A percentile compares a stretch with the other conserved stretches of the same genome.
Evolutionary conservation across 35 echinoderm and acorn worm genomes (phyloP).

Genomic region (Ophioderma brevispina): DNA sequence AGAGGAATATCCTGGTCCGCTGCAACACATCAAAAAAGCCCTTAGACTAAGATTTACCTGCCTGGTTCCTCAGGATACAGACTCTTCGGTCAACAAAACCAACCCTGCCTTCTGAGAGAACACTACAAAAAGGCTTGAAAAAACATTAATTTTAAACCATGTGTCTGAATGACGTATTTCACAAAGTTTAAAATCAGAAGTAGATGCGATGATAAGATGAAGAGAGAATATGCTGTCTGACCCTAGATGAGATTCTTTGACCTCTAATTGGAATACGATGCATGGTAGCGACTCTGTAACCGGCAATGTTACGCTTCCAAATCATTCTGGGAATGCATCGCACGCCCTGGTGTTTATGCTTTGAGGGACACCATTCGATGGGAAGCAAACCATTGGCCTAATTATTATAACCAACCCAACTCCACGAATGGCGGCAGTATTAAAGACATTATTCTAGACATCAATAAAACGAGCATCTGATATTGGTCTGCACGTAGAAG

Average conservation of each 20-base stretch:
- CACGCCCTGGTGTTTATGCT: conserved; percentile 58
- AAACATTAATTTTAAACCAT: not conserved
- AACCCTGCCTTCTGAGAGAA: not conserved
- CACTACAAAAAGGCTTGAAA: not conserved
- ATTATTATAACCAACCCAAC: conserved; percentile 29
- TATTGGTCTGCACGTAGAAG: conserved; percentile 27
- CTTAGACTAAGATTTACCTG: too few species aligned
- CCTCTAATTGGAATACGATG: conserved; percentile 44
- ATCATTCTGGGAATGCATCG: conserved; percentile 15
- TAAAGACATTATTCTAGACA: conserved; percentile 5
- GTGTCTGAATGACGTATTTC: not conserved
- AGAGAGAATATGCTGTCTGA: conserved; percentile 38
- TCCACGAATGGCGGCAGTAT: not conserved
- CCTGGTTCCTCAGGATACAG: too few species aligned
- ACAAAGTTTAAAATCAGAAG: not conserved
- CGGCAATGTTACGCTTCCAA: conserved; percentile 16
- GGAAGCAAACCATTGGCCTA: conserved; percentile 34
- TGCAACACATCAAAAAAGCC: too few species aligned
- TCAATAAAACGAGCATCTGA: not conserved
- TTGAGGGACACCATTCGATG: conserved; percentile 37
- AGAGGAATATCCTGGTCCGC: too few species aligned
- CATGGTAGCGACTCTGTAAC: not conserved
- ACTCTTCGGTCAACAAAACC: too few species aligned
- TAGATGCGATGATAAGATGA: conserved; percentile 16
- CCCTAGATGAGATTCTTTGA: conserved; percentile 35